Conservation (phyloP, 2,113 vertebrate genomes). For the Centrocercus urophasianus region DNA sequence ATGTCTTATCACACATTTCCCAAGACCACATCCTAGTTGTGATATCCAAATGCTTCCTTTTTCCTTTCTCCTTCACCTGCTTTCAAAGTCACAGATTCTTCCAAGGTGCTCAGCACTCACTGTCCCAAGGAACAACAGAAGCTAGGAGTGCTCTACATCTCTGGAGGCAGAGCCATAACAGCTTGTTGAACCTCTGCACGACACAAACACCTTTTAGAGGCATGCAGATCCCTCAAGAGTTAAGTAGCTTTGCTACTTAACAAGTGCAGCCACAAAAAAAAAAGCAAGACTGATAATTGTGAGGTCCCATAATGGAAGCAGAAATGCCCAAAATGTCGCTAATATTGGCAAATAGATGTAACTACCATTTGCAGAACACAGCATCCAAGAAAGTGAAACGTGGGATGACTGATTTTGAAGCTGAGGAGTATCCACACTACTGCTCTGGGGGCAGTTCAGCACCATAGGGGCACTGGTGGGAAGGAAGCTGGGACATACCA, state of each 20-base stretch:
- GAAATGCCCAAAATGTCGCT: not conserved
- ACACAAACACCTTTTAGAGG: not conserved
- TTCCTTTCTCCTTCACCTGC: conserved; percentile 20
- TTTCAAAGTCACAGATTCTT: conserved; percentile 27
- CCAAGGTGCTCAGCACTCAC: conserved; percentile 23
- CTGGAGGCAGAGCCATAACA: not conserved
- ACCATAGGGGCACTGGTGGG: not conserved
- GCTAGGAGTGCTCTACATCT: not conserved
- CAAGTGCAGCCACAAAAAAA: not conserved
- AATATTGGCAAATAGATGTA: not conserved
- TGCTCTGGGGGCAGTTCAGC: not conserved
- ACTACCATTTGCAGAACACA: accelerated
- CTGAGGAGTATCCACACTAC: accelerated
- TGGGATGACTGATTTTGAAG: not conserved
- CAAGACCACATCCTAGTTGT: not conserved
- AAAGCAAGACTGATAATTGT: not conserved
- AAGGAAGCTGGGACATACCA: not conserved
- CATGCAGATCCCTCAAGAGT: not conserved
- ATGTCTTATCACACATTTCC: not conserved
- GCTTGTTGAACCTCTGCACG: not conserved
- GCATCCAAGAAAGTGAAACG: not conserved
- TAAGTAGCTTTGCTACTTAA: not conserved
- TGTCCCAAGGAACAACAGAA: conserved; percentile 33
- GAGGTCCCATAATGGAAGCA: not conserved
- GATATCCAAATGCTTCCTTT: conserved; percentile 10